Percentiles rank a stretch among this genome's conserved stretches.
Conservation (phyloP, 2,888 invertebrate species). For the Andrena fulva region DNA sequence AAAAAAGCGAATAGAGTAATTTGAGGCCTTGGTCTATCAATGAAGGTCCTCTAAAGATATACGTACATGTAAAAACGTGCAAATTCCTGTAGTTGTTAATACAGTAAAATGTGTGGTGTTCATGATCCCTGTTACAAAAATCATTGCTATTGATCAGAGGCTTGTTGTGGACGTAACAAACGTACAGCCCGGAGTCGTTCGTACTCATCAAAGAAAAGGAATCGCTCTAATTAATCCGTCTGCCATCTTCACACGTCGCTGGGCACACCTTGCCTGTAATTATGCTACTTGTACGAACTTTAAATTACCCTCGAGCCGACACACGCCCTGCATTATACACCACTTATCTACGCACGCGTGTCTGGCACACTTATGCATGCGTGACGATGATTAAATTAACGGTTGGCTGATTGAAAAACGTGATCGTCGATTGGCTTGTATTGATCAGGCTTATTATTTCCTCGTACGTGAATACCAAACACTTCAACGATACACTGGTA, state of each 20-base stretch:
- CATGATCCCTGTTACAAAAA: background rate
- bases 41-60: too few relatives aligned
- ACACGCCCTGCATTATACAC: slow-evolving; percentile 53
- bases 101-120: too few relatives aligned
- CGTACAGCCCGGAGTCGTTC: background rate
- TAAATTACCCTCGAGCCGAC: slow-evolving; percentile 63
- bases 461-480: background rate
- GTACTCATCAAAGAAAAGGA: slow-evolving; percentile 41
- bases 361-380: slow-evolving; percentile 6
- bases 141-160: background rate
- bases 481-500: too few relatives aligned
- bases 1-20: too few relatives aligned
- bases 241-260: slow-evolving; percentile 79
- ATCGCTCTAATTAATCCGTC: slow-evolving; percentile 79
- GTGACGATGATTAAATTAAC: background rate
- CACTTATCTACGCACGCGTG: slow-evolving; percentile 18
- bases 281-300: slow-evolving; percentile 65
- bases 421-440: background rate
- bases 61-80: too few relatives aligned
- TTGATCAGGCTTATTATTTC: background rate
- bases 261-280: slow-evolving; percentile 78
- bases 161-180: slow-evolving; percentile 8
- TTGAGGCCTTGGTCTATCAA: too few relatives aligned
- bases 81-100: too few relatives aligned
- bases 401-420: background rate